Conservation (phyloP, 1,140 invertebrate species). For the Sinella curviseta region DNA sequence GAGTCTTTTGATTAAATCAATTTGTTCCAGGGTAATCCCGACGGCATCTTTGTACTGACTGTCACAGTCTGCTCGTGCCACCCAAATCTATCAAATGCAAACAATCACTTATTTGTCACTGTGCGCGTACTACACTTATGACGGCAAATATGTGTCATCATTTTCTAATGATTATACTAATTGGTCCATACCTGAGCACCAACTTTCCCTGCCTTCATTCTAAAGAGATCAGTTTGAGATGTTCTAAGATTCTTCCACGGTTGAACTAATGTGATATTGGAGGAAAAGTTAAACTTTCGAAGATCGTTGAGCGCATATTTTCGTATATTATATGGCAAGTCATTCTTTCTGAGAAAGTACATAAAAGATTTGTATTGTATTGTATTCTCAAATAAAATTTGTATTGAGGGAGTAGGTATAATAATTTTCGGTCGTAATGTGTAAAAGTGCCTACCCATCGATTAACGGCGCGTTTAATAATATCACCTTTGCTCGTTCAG, state of each 20-base stretch:
- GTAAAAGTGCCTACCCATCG: too few species aligned
- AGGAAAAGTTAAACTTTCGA: slow-evolving; percentile 39
- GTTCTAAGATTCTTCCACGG: slow-evolving; percentile 31
- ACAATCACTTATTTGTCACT: too few species aligned
- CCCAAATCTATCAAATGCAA: slow-evolving; percentile 46
- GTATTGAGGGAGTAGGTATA: too few species aligned
- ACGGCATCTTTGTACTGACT: slow-evolving; percentile 50
- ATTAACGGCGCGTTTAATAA: slow-evolving; percentile 37
- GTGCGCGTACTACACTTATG: too few species aligned
- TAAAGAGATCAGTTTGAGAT: slow-evolving; percentile 43
- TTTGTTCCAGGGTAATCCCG: slow-evolving; percentile 50
- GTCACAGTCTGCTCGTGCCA: slow-evolving; percentile 42
- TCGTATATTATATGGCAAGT: slow-evolving; percentile 40
- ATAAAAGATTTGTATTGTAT: not conserved
- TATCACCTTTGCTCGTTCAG: slow-evolving; percentile 41
- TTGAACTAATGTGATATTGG: slow-evolving; percentile 36
- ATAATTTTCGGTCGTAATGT: too few species aligned
- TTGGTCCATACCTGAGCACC: slow-evolving; percentile 66
- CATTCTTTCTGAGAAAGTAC: slow-evolving; percentile 38
- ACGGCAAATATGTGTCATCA: not conserved
- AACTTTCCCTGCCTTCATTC: slow-evolving; percentile 69
- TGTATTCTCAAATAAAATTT: too few species aligned
- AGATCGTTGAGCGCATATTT: slow-evolving; percentile 39
- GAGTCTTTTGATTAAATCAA: slow-evolving; percentile 62
- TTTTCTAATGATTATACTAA: not conserved